phyloP scores from a whole-genome alignment of 2,113 vertebrate species.

The Rana temporaria region DNA sequence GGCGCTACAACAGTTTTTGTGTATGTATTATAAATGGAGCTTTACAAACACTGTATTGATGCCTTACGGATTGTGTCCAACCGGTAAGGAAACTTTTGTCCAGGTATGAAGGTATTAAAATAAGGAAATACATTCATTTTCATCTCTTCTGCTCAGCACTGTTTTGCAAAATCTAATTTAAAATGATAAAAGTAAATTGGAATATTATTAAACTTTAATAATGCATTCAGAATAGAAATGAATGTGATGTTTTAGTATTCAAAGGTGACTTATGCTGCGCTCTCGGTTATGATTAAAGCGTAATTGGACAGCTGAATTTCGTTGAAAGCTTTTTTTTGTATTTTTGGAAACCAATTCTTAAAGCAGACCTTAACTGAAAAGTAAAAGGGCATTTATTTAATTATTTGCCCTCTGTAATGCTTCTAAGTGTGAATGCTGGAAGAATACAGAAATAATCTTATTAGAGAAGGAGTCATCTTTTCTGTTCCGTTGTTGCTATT shows the following conservation, averaged over 20 bases:
- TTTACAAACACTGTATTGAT: too few species aligned
- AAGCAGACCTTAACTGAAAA: too few species aligned
- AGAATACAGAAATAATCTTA: too few species aligned
- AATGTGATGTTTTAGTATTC: slow-evolving; percentile 14
- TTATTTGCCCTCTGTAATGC: too few species aligned
- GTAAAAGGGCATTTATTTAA: too few species aligned
- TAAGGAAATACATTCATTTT: slow-evolving; percentile 7
- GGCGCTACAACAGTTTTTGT: too few species aligned
- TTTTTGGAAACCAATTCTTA: too few species aligned
- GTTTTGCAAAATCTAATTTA: slow-evolving; percentile 52
- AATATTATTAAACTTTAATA: slow-evolving; percentile 54
- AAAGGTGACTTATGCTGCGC: slow-evolving; percentile 8
- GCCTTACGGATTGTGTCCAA: neutral
- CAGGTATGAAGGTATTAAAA: neutral
- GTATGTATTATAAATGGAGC: too few species aligned
- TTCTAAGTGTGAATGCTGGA: too few species aligned
- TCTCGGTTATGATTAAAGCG: neutral
- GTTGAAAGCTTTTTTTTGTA: neutral
- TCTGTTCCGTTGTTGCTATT: too few species aligned
- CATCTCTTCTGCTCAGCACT: neutral
- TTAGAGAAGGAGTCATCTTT: too few species aligned
- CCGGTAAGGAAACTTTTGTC: neutral
- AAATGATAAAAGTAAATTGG: slow-evolving; percentile 50
- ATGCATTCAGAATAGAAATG: slow-evolving; percentile 44
- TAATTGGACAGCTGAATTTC: neutral